Conservation (phyloP, 2,888 invertebrate species). For the Spisula subtruncata region DNA sequence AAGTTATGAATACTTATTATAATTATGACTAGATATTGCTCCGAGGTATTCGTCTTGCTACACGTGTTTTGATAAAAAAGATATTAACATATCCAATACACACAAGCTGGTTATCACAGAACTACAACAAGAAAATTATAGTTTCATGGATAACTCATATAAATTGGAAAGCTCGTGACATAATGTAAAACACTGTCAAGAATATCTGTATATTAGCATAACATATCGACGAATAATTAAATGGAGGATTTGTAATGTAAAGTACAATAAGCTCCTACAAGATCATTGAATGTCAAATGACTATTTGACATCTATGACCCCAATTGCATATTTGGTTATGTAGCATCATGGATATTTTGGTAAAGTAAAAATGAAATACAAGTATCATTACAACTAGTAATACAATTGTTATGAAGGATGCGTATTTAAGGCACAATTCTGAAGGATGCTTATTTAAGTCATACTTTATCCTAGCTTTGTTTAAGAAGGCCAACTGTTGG, state of each 20-base stretch:
- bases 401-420: background rate
- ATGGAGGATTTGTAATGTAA: background rate
- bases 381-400: background rate
- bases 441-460: too few species aligned
- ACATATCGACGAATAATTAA: too few species aligned
- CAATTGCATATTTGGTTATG: background rate
- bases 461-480: too few species aligned
- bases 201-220: too few species aligned
- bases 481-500: too few species aligned
- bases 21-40: background rate
- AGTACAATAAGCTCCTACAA: background rate
- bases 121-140: background rate
- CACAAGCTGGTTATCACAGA: background rate
- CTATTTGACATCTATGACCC: background rate
- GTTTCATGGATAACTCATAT: background rate
- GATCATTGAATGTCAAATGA: too few species aligned
- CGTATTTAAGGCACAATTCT: background rate
- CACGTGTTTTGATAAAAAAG: background rate
- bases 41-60: background rate
- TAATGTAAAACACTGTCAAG: background rate
- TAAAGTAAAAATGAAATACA: background rate
- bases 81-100: background rate
- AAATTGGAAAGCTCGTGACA: background rate
- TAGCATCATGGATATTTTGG: too few species aligned
- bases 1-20: slow-evolving; percentile 19